Base-by-base conservation (phyloP, 23 tunicate species). In the Phallusia fumigata region DNA sequence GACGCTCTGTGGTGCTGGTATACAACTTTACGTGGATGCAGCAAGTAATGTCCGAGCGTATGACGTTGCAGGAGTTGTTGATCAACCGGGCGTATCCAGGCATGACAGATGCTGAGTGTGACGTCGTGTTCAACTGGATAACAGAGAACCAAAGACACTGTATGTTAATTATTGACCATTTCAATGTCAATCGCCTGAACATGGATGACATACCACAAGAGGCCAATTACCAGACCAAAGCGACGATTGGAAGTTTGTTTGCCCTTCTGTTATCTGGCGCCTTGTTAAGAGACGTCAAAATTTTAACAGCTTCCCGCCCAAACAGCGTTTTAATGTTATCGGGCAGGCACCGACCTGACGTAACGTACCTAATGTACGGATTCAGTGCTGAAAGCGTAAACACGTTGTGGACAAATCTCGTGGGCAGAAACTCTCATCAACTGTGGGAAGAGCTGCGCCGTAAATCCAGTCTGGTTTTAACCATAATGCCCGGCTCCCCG, bases 401-500 rank as follows among this genome's bases (percentile, higher is more conserved):
- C 13, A 58, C 69, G 2, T 13, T 58, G 16, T 58, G 69, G 69
- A 58, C 69, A 1, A 58, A 58, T 16, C 69, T 58, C 69, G 69
- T 58, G 8, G 69, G 69, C 69, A 22, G 16, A 21, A 58, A 58
- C 69, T 58, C 69, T 6, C 26, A 13, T 5, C 69, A 58, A 24
- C 69, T 58, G 3, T 58, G 69, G 69, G 15, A 22, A 21, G 69
- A 58, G 69, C 28, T 58, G 11, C 26, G 69, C 3, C 69, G 16
- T 1, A 58, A 58, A 58, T 58, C 28, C 69, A 58, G 69, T 24
- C 69, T 58, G 13, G 69, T 58, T 1, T 24, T 58, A 21, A 58
- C 69, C 28, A 58, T 58, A 22, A 58, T 58, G 69, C 69, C 69
- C 13, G 69, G 69, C 69, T 58, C 69, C 2, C 69, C 69, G 16